A percentile compares a stretch with the other conserved stretches of the same genome.
These are phyloP conservation scores for Pseudochromis fuscus DNA, from an alignment of 2,797 vertebrate genomes.

Conservation along the genomic window DNA sequence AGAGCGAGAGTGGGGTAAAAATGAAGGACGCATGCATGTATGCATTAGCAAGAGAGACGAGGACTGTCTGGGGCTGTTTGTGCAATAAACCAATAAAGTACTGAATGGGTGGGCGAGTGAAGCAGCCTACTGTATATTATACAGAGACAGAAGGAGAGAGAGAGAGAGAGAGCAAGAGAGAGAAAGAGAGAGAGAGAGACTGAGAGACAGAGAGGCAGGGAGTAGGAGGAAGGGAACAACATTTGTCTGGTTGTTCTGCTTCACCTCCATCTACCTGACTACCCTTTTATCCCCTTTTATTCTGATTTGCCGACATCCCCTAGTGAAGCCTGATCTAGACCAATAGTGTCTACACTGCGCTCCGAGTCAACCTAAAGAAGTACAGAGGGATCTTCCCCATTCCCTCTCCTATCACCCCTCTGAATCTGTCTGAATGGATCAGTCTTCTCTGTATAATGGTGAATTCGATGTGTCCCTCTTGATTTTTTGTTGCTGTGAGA, in stretches of 20 bases:
- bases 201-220: constrained; percentile 1
- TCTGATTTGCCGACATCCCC: constrained; percentile 16
- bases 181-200: constrained; percentile 9
- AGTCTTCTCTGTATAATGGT: constrained; percentile 27
- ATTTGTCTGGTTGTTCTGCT: constrained; percentile 43
- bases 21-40: constrained; percentile 47
- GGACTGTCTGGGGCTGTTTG: constrained; percentile 58
- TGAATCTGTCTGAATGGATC: constrained; percentile 49
- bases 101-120: constrained; percentile 64
- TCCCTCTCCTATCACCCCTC: constrained; percentile 19
- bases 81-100: constrained; percentile 57
- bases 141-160: constrained; percentile 15
- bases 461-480: constrained; percentile 49
- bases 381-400: constrained; percentile 3
- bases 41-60: constrained; percentile 51
- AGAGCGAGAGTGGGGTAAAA: constrained; percentile 39
- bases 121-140: constrained; percentile 44
- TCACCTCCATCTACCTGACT: constrained; percentile 28
- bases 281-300: constrained; percentile 15
- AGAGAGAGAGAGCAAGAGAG: constrained; percentile 30
- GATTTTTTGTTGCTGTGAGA: constrained; percentile 55
- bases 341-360: constrained; percentile 21
- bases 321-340: constrained; percentile 10
- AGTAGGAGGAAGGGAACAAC: constrained; percentile 47
- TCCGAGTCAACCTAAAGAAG: constrained; percentile 7